A percentile compares a stretch with the other conserved stretches of the same genome.
These are phyloP conservation scores for Sylvietta virens DNA, from an alignment of 2,113 vertebrate genomes.

Conservation along the genomic window DNA sequence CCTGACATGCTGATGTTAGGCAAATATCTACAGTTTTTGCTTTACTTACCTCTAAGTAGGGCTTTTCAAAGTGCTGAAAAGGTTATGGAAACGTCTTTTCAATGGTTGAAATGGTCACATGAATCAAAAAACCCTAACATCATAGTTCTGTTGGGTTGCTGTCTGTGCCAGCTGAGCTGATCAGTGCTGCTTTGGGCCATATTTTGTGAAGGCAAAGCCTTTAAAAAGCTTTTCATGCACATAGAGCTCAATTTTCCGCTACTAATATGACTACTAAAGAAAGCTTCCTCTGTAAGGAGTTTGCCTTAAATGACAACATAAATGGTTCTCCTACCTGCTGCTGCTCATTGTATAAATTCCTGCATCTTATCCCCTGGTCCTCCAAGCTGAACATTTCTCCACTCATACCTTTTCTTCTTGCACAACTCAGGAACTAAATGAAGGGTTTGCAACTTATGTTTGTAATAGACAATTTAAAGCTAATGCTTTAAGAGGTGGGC, in stretches of 20 bases:
- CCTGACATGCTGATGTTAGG: neutral
- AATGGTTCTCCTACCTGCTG: neutral
- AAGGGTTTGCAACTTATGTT: neutral
- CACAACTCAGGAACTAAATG: neutral
- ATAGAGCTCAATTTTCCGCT: neutral
- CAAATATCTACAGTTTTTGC: neutral
- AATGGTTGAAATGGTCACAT: neutral
- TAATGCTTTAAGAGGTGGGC: neutral
- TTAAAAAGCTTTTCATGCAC: neutral
- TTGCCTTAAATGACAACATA: neutral
- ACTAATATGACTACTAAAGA: neutral
- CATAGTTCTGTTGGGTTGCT: neutral
- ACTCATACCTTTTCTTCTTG: neutral
- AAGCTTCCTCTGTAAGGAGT: neutral
- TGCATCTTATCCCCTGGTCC: neutral
- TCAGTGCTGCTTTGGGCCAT: neutral
- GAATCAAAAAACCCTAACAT: neutral
- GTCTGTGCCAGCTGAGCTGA: neutral
- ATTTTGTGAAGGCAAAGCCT: neutral
- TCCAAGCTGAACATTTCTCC: neutral
- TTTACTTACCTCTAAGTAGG: slow-evolving; percentile 13
- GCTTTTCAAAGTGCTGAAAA: slow-evolving; percentile 7
- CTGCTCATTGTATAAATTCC: neutral
- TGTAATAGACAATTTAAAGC: neutral
- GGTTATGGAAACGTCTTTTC: slow-evolving; percentile 17